Evolutionary conservation across 2,113 vertebrate species (phyloP), one percentile per base, ranked within the genome.

Genomic region (Lophotis ruficrista): DNA sequence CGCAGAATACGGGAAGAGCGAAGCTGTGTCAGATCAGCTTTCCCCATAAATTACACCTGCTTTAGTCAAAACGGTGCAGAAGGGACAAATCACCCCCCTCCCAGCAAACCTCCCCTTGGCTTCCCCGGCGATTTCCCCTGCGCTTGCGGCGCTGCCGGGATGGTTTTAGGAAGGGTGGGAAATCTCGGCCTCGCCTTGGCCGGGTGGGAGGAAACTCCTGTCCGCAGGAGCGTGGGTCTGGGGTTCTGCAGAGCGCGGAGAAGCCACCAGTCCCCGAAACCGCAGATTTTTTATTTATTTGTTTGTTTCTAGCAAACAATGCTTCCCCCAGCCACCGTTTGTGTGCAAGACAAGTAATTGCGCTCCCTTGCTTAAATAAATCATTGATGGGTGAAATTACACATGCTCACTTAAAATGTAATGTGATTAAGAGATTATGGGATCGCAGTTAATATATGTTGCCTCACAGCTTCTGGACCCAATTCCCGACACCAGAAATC

Each of bases 341-440:
- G 97, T 94, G 96, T 94, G 79, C 61, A 97, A 98, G 96, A 91
- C 96, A 38, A 97, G 97, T 97, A 97, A 98, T 98, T 97, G 97
- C 92, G 97, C 94, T 97, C 96, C 97, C 95, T 97, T 97, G 97
- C 96, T 98, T 98, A 98, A 98, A 98, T 98, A 98, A 98, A 98
- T 98, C 98, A 98, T 98, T 96, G 98, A 98, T 98, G 98, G 98
- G 97, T 98, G 97, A 98, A 98, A 98, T 98, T 98, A 97, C 98
- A 98, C 98, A 97, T 96, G 98, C 98, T 98, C 98, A 98, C 97
- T 98, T 98, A 98, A 98, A 97, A 97, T 92, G 97, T 98, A 98
- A 98, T 98, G 98, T 98, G 98, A 98, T 98, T 98, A 98, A 98
- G 95, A 98, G 98, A 98, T 98, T 97, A 98, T 95, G 98, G 98